phyloP scores from a whole-genome alignment of 1,140 invertebrate genomes.

The Eriosoma lanigerum region DNA sequence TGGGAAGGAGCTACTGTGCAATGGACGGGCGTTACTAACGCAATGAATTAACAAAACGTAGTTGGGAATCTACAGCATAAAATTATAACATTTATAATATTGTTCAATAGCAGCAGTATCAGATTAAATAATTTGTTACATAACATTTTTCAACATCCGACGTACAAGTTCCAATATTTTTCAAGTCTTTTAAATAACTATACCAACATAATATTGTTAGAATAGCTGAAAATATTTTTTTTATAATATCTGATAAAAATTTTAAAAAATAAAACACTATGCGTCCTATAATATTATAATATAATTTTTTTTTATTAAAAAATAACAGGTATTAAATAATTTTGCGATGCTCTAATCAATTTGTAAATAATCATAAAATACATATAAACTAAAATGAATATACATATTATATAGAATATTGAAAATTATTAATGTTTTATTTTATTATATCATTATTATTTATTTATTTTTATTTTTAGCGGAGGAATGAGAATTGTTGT shows the following conservation, averaged over 20 bases:
- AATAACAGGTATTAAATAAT: conserved; percentile 51
- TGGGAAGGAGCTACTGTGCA: conserved; percentile 44
- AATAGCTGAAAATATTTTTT: too few relatives aligned
- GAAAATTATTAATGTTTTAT: neutral
- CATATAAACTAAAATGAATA: conserved; percentile 30
- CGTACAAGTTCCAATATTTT: too few relatives aligned
- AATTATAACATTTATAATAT: neutral
- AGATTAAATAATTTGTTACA: too few relatives aligned
- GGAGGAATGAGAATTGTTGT: too few relatives aligned
- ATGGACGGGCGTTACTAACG: conserved; percentile 30
- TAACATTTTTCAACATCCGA: neutral
- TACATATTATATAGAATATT: conserved; percentile 40
- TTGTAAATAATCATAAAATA: conserved; percentile 23
- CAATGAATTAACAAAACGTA: conserved; percentile 23
- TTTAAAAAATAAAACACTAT: neutral
- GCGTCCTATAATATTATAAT: conserved; percentile 43
- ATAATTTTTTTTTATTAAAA: conserved; percentile 48
- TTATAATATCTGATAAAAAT: too few relatives aligned
- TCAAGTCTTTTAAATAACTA: too few relatives aligned
- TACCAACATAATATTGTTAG: too few relatives aligned
- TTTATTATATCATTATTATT: neutral
- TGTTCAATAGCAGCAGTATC: neutral
- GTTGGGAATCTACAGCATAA: too few relatives aligned
- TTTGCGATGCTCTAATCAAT: conserved; percentile 36
- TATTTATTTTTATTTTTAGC: too few relatives aligned